These are phyloP conservation scores for Steromphala cineraria DNA, from an alignment of 2,888 invertebrate genomes.

Conservation along the genomic window DNA sequence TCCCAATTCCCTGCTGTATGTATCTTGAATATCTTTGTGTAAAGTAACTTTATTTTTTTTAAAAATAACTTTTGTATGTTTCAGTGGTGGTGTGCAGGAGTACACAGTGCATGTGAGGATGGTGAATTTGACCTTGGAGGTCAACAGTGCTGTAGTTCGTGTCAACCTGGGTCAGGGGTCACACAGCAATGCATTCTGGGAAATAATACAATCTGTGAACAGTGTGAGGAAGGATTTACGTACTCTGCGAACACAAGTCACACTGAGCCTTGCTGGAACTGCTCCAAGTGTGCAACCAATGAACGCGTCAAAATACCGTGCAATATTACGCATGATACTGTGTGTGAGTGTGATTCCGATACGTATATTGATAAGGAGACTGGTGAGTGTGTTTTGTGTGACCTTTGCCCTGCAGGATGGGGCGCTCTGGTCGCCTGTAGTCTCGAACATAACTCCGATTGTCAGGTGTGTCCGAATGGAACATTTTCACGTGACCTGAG, in stretches of 20 bases:
- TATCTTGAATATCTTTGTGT: too few species aligned
- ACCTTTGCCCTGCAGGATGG: constrained; percentile 62
- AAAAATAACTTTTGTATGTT: background rate
- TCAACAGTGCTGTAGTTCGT: constrained; percentile 59
- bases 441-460: constrained; percentile 58
- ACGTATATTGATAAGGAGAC: constrained; percentile 54
- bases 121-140: constrained; percentile 10
- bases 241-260: constrained; percentile 53
- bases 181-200: constrained; percentile 47
- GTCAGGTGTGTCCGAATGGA: constrained; percentile 64
- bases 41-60: background rate
- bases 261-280: constrained; percentile 50
- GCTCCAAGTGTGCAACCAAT: constrained; percentile 59
- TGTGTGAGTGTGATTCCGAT: constrained; percentile 65
- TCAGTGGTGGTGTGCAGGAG: background rate
- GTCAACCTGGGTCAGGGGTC: constrained; percentile 61
- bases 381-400: constrained; percentile 60
- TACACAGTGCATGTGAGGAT: constrained; percentile 2
- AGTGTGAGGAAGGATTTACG: constrained; percentile 58
- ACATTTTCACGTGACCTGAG: constrained; percentile 66
- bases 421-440: constrained; percentile 62
- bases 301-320: constrained; percentile 55
- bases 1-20: too few species aligned
- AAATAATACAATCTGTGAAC: constrained; percentile 59
- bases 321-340: constrained; percentile 67